Evolutionary conservation across 2,888 invertebrate species (phyloP), one percentile per base, ranked within the genome.

Genomic region (Archips crataeganus): DNA sequence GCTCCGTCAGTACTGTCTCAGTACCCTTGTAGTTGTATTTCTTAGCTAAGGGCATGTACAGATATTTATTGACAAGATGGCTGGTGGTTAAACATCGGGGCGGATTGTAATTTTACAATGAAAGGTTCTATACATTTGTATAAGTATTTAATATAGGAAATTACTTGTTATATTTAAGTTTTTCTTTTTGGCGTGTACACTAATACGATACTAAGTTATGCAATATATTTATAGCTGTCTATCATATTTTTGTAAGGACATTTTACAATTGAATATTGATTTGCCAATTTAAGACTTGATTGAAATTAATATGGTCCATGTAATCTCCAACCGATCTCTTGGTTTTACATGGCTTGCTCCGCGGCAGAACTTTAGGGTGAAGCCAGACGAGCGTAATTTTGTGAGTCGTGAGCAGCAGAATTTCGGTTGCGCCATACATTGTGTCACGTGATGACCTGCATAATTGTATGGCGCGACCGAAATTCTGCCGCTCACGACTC

Each of bases 51-150:
- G 79, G 80, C 84, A 84, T 93, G 92, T 92, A 93, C 89, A 93
- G 88, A 90, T 92, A 92, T 91, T 92, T 92, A 92, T 91, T 91
- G 82, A 88, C 83, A 77, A 79, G 79, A 88, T 88, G 88, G 84
- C 86, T 88, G 86, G 85, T 85, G 87, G 83, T 79, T 80, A 78
- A 85, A 84, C 86, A 86, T 90, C 86, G 79, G 86, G 82, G 84
- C 42, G 85, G 80, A 76, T 85, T 81, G 80, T 82, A 80, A 75
- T 77, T 71, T 75, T 78, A 74, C 78, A 78, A 75, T 75, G 75
- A 61, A 42, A 74, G 79, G 75, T 77, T 79, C 70, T 76, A 75
- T 77, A 70, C 69, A 62, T 67, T 70, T 74, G 76, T 75, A 77
- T 86, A 84, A 81, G 83, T 85, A 85, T 84, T 84, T 84, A 77